phyloP scores from a whole-genome alignment of 2,113 vertebrate species.

The Philantomba maxwellii region DNA sequence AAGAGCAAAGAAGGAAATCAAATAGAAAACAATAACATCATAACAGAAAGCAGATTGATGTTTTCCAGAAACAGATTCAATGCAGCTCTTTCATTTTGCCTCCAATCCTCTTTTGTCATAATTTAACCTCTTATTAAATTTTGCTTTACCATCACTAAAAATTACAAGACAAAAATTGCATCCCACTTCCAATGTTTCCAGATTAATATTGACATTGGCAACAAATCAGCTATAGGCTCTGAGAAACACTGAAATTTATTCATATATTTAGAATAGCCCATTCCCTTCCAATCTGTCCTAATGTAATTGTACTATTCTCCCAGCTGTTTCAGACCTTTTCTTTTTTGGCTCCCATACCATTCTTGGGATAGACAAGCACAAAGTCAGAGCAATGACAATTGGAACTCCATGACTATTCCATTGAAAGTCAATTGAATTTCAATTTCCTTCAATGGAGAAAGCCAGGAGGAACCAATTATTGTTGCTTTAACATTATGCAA shows the following conservation, averaged over 20 bases:
- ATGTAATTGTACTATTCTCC: slow-evolving; percentile 34
- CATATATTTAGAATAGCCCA: not conserved
- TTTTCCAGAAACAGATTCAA: not conserved
- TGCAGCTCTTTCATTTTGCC: not conserved
- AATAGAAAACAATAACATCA: not conserved
- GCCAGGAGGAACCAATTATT: slow-evolving; percentile 79
- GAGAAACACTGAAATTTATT: not conserved
- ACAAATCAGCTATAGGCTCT: not conserved
- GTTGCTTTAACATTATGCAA: slow-evolving; percentile 65
- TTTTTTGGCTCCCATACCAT: slow-evolving; percentile 48
- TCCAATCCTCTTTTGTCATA: not conserved
- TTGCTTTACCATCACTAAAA: not conserved
- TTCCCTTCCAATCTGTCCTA: slow-evolving; percentile 43
- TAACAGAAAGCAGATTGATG: not conserved
- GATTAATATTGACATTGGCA: not conserved
- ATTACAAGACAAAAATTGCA: not conserved
- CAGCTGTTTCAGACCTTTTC: not conserved
- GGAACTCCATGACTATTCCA: slow-evolving; percentile 68
- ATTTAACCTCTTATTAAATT: not conserved
- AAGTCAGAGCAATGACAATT: slow-evolving; percentile 80
- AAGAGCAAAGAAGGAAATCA: not conserved
- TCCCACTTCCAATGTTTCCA: not conserved
- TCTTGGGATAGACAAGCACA: slow-evolving; percentile 60
- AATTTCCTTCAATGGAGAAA: slow-evolving; percentile 75
- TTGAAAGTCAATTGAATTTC: slow-evolving; percentile 78